These are phyloP conservation scores for Labeo rohita DNA, from an alignment of 2,113 vertebrate genomes.

Conservation along the genomic window DNA sequence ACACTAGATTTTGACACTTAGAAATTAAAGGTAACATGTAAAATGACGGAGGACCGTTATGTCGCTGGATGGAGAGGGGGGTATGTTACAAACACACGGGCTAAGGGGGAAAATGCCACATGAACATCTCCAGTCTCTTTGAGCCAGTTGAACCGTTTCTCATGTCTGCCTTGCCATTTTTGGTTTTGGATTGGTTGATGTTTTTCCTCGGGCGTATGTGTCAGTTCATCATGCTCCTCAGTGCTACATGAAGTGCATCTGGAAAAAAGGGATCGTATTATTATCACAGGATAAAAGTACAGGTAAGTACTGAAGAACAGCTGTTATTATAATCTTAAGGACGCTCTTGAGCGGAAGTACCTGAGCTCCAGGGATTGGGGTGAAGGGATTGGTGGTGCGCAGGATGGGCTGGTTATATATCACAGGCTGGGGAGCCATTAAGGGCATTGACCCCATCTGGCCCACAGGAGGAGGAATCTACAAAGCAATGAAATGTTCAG, in stretches of 20 bases:
- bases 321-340: background rate
- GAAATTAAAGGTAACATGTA: constrained; percentile 57
- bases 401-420: constrained; percentile 86
- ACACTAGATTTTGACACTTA: constrained; percentile 59
- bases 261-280: constrained; percentile 62
- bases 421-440: constrained; percentile 85
- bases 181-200: constrained; percentile 71
- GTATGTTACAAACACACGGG: constrained; percentile 55
- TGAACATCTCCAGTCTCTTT: constrained; percentile 56
- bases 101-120: constrained; percentile 45
- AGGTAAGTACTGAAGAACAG: background rate
- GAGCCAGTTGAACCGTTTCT: constrained; percentile 52
- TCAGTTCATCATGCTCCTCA: constrained; percentile 64
- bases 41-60: constrained; percentile 56
- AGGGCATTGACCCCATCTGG: constrained; percentile 82
- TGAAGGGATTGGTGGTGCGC: constrained; percentile 85
- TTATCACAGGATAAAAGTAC: constrained; percentile 11
- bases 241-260: constrained; percentile 96
- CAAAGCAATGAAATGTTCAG: background rate
- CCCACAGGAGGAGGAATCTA: constrained; percentile 87
- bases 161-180: constrained; percentile 63
- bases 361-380: constrained; percentile 84
- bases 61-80: constrained; percentile 22
- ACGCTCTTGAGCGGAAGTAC: constrained; percentile 63
- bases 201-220: constrained; percentile 55